A percentile compares a stretch with the other conserved stretches of the same genome.
These are phyloP conservation scores for Telmatherina bonti DNA, from an alignment of 2,797 vertebrate species.

Conservation along the genomic window DNA sequence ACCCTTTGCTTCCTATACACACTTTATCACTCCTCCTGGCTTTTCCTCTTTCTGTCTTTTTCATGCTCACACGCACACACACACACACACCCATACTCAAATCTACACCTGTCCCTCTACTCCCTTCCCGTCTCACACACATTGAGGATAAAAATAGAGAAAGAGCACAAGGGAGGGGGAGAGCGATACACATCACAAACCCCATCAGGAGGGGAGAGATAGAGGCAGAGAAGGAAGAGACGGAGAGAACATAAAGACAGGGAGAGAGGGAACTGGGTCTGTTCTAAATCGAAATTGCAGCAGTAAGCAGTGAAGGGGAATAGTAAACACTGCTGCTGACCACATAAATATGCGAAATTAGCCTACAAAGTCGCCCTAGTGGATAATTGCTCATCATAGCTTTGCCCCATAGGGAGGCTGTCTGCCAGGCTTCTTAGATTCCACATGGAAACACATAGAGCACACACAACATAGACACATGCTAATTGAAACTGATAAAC, in stretches of 20 bases:
- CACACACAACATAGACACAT: slow-evolving; percentile 50
- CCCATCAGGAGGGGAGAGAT: slow-evolving; percentile 76
- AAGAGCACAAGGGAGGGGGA: slow-evolving; percentile 59
- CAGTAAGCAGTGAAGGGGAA: slow-evolving; percentile 82
- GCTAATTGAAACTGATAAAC: slow-evolving; percentile 34
- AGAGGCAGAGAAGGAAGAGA: slow-evolving; percentile 67
- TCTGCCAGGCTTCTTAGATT: slow-evolving; percentile 78
- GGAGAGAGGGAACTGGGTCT: slow-evolving; percentile 54
- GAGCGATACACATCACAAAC: slow-evolving; percentile 79
- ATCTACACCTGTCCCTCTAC: slow-evolving; percentile 79
- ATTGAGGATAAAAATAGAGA: slow-evolving; percentile 81
- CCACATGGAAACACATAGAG: slow-evolving; percentile 72
- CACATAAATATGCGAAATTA: slow-evolving; percentile 85
- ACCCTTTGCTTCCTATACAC: slow-evolving; percentile 26
- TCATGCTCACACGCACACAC: slow-evolving; percentile 20
- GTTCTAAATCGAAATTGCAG: slow-evolving; percentile 80
- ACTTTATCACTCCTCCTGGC: slow-evolving; percentile 19
- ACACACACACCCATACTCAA: slow-evolving; percentile 40
- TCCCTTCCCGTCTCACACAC: slow-evolving; percentile 74
- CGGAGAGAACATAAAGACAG: slow-evolving; percentile 47
- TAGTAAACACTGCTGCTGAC: slow-evolving; percentile 84
- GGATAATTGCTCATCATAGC: slow-evolving; percentile 85
- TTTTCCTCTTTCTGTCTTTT: slow-evolving; percentile 34
- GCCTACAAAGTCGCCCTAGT: slow-evolving; percentile 82
- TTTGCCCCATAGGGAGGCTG: slow-evolving; percentile 72